These are phyloP conservation scores for Aleiodes testaceus DNA, from an alignment of 2,888 invertebrate species.

Conservation along the genomic window DNA sequence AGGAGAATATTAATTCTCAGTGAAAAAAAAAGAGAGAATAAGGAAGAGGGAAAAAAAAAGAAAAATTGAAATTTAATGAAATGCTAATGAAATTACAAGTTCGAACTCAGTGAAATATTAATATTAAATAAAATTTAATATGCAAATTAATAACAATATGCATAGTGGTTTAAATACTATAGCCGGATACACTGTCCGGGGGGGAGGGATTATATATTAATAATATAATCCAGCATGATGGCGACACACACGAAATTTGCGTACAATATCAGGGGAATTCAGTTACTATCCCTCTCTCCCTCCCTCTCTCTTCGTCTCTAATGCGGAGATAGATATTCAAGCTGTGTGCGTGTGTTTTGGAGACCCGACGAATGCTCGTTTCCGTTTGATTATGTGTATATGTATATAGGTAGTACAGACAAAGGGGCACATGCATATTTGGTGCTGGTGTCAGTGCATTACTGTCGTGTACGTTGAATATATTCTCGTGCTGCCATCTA, in stretches of 20 bases:
- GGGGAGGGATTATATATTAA: conserved; percentile 43
- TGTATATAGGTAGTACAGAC: too few species aligned
- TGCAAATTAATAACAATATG: conserved; percentile 33
- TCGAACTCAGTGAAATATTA: conserved; percentile 14
- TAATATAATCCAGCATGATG: conserved; percentile 37
- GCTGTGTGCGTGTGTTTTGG: too few species aligned
- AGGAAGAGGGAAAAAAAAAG: neutral
- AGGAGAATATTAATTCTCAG: conserved; percentile 1
- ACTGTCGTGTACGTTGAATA: too few species aligned
- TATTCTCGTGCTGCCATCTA: too few species aligned
- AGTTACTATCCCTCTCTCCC: too few species aligned
- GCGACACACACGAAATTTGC: conserved; percentile 39
- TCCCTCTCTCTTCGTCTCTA: neutral
- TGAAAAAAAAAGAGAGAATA: neutral
- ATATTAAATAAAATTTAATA: conserved; percentile 29
- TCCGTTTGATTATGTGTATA: too few species aligned
- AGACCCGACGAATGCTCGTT: too few species aligned
- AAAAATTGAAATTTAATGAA: conserved; percentile 21
- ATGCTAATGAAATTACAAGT: conserved; percentile 14
- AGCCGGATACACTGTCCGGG: conserved; percentile 25
- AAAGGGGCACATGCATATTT: too few species aligned
- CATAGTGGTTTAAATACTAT: conserved; percentile 24
- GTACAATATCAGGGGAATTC: conserved; percentile 24
- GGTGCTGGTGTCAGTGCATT: too few species aligned
- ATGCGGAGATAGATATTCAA: too few species aligned